Percentiles rank a stretch among this genome's conserved stretches.
Conservation (phyloP, 1,140 invertebrate species). For the Listronotus bonariensis region DNA sequence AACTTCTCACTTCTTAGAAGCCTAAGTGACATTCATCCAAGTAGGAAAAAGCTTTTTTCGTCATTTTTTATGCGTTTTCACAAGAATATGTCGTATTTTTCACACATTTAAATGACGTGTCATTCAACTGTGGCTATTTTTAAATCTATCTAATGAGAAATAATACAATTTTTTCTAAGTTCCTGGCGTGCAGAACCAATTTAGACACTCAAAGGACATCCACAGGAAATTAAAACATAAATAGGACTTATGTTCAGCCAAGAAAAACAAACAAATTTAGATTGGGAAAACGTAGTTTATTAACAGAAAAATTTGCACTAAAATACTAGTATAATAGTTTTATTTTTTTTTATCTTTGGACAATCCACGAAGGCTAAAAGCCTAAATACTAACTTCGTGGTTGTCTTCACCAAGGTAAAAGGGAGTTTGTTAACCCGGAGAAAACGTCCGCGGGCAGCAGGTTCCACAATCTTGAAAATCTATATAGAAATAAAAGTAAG, state of each 20-base stretch:
- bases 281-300: not conserved
- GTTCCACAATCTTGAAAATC: too few species aligned
- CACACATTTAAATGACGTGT: constrained; percentile 23
- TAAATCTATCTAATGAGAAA: constrained; percentile 23
- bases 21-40: constrained; percentile 12
- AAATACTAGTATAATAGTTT: too few species aligned
- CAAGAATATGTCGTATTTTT: constrained; percentile 18
- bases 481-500: too few species aligned
- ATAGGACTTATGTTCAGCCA: not conserved
- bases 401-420: too few species aligned
- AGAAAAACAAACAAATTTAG: constrained; percentile 2
- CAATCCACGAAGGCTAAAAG: too few species aligned
- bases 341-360: too few species aligned
- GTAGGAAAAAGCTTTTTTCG: constrained; percentile 5
- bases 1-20: constrained; percentile 15
- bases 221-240: constrained; percentile 22
- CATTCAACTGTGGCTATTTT: constrained; percentile 31
- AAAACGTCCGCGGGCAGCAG: too few species aligned
- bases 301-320: not conserved
- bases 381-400: too few species aligned
- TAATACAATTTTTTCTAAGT: constrained; percentile 9
- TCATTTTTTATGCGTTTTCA: constrained; percentile 10
- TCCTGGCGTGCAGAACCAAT: constrained; percentile 22
- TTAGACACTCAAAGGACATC: constrained; percentile 20
- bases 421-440: too few species aligned